phyloP scores from a whole-genome alignment of 2,797 vertebrate genomes.

The Perdix hodgsoniae region DNA sequence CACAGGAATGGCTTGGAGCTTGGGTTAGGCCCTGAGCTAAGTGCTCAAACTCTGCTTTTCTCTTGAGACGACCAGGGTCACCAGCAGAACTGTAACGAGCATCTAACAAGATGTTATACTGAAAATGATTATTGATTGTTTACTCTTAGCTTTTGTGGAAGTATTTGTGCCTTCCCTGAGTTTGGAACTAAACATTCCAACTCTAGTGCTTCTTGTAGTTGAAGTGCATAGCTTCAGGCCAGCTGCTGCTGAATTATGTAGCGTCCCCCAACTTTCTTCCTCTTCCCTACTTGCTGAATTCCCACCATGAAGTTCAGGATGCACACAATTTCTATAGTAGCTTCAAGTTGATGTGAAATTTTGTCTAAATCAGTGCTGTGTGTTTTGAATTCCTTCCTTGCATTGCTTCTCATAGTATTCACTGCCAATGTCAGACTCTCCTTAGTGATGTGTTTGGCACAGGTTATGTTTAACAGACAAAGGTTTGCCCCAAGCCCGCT shows the following conservation, averaged over 20 bases:
- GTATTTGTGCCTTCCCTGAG: background rate
- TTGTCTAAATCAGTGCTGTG: rapidly evolving
- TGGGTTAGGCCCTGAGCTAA: background rate
- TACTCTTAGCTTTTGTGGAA: background rate
- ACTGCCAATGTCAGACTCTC: background rate
- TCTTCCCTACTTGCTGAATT: background rate
- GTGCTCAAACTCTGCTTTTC: background rate
- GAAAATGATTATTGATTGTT: background rate
- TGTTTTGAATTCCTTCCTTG: background rate
- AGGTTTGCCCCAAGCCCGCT: background rate
- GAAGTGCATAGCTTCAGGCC: background rate
- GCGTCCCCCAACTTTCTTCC: background rate
- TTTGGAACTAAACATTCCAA: background rate
- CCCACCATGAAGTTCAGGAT: background rate
- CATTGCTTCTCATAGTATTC: background rate
- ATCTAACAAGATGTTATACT: background rate
- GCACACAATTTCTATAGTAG: background rate
- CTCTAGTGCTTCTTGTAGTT: background rate
- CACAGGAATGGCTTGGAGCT: background rate
- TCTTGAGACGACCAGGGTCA: background rate
- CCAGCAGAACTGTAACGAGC: background rate
- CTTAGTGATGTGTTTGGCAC: background rate
- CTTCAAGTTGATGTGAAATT: background rate
- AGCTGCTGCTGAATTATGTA: background rate
- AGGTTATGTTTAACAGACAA: background rate